Conservation (phyloP, 1,140 invertebrate species). For the Ostrea denselamellosa region DNA sequence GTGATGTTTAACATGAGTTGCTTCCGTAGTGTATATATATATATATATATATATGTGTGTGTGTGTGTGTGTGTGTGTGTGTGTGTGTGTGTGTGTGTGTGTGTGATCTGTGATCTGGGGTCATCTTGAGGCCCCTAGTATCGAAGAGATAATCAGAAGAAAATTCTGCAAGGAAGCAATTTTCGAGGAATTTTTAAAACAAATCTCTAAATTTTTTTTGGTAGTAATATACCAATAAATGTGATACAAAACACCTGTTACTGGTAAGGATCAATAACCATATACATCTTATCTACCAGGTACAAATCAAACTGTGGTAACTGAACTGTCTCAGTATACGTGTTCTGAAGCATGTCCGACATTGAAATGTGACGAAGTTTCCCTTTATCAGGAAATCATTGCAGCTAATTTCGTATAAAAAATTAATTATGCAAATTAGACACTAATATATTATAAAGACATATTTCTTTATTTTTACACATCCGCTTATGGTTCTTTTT, state of each 20-base stretch:
- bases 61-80: too few species aligned
- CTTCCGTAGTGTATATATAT: too few species aligned
- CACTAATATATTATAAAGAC: background rate
- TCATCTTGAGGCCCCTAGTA: too few species aligned
- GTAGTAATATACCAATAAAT: too few species aligned
- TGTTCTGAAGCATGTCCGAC: background rate
- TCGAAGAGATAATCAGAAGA: too few species aligned
- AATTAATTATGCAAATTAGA: background rate
- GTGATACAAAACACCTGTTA: background rate
- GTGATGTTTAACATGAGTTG: too few species aligned
- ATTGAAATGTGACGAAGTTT: background rate
- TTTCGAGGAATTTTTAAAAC: too few species aligned
- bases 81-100: too few species aligned
- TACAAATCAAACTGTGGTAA: conserved; percentile 16
- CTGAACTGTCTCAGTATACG: background rate
- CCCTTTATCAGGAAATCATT: background rate
- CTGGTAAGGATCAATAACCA: background rate
- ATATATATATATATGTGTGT: too few species aligned
- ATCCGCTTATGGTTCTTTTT: background rate
- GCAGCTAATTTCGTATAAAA: background rate
- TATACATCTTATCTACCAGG: background rate
- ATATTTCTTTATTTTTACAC: background rate
- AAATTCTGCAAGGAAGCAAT: too few species aligned
- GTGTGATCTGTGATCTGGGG: too few species aligned
- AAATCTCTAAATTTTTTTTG: too few species aligned